phyloP scores from a whole-genome alignment of 2,888 invertebrate genomes.

The Coremacera marginata region DNA sequence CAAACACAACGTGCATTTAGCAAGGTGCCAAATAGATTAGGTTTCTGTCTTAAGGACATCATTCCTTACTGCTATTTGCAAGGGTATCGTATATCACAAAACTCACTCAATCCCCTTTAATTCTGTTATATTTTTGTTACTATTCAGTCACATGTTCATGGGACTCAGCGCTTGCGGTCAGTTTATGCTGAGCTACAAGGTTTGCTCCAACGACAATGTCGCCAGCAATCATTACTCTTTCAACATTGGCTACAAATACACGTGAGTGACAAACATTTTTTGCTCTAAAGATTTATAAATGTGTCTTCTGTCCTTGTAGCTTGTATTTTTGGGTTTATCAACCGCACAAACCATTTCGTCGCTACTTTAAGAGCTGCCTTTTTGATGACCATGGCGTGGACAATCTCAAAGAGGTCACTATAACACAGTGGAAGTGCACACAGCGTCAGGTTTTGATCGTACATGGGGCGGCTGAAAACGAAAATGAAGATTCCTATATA shows the following conservation, averaged over 20 bases:
- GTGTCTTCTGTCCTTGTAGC: constrained; percentile 48
- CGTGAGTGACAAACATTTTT: constrained; percentile 69
- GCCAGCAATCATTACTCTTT: constrained; percentile 72
- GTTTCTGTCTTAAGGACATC: constrained; percentile 76
- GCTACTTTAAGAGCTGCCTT: constrained; percentile 72
- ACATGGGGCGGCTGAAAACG: constrained; percentile 71
- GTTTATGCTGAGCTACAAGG: constrained; percentile 88
- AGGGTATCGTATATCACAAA: constrained; percentile 54
- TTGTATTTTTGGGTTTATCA: constrained; percentile 69
- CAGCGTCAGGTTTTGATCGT: constrained; percentile 74
- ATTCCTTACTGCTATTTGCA: constrained; percentile 72
- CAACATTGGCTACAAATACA: constrained; percentile 75
- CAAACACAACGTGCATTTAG: constrained; percentile 69
- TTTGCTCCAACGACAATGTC: constrained; percentile 72
- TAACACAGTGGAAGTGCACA: constrained; percentile 75
- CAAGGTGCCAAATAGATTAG: constrained; percentile 74
- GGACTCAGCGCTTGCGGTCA: constrained; percentile 95
- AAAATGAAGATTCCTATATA: constrained; percentile 69
- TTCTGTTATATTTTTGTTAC: constrained; percentile 53
- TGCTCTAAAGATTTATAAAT: not conserved
- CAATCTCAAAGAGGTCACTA: constrained; percentile 73
- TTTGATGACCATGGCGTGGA: constrained; percentile 76
- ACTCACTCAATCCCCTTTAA: not conserved
- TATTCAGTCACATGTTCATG: constrained; percentile 88
- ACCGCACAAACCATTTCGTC: constrained; percentile 65